Base-by-base conservation (phyloP, 2,113 vertebrate species). In the Craseonycteris thonglongyai region DNA sequence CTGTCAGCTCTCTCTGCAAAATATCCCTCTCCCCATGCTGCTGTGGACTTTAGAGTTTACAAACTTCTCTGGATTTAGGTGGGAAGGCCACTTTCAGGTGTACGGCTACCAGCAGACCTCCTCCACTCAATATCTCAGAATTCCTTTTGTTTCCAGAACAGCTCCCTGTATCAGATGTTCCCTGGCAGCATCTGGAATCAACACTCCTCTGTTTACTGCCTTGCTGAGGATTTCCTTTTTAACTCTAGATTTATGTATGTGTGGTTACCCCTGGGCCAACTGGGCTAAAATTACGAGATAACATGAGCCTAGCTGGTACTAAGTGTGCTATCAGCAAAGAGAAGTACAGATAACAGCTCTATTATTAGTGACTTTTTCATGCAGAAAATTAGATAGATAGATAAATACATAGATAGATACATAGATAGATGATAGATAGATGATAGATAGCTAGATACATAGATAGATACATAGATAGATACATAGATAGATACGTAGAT, bases 131-230 rank as follows among this genome's bases (percentile, higher is more conserved):
- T n/a, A n/a, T n/a, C 66, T 93, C 78, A 85, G 45, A 76, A 94
- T 97, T 78, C 61, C 82, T 79, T 68, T 75, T 61, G 86, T 83
- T 94, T 89, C 58, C 91, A 66, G 69, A 58, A 9, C 33, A 42
- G 24, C 28, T 87, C 88, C 78, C 85, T 96, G 76, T 75, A 87
- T 88, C 90, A 87, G 86, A 82, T 59, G 76, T 42, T 42, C 63
- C 66, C 54, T 35, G 16, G 74, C 75, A 96, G 78, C 85, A 94
- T 42, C 81, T 90, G 58, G 74, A 88, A 63, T 75, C 40, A 80
- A 92, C 69, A 38, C 47, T 75, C 33, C 30, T 82, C 69, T 75
- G 9, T 71, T 28, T 40, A 75, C 15, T 54, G 66, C 38, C 81
- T 85, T 21, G 19, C 19, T 22, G 26, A 82, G 30, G n/a, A 86